Conservation (phyloP, 2,888 invertebrate species). For the Troglohyphantes excavatus region DNA sequence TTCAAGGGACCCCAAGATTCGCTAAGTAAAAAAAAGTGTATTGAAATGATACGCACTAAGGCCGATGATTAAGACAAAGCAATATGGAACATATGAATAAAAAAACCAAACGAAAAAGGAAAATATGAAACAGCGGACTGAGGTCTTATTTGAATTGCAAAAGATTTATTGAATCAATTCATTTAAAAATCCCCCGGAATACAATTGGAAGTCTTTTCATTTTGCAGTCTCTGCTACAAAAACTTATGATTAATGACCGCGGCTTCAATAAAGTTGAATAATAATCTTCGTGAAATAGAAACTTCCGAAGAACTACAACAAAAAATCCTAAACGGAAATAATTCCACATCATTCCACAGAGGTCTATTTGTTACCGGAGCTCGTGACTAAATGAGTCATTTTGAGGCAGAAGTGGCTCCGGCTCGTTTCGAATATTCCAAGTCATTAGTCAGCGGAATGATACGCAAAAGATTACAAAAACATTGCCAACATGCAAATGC, state of each 20-base stretch:
- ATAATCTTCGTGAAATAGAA: slow-evolving; percentile 47
- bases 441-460: slow-evolving; percentile 31
- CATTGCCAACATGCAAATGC: slow-evolving; percentile 36
- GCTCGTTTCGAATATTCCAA: slow-evolving; percentile 13
- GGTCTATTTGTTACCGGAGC: slow-evolving; percentile 22
- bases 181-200: background rate
- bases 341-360: slow-evolving; percentile 30
- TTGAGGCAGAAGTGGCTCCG: slow-evolving; percentile 12
- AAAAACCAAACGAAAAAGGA: background rate
- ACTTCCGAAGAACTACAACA: slow-evolving; percentile 8
- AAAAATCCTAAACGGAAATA: background rate
- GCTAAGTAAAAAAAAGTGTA: no score
- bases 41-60: no score
- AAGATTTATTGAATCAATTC: background rate
- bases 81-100: background rate
- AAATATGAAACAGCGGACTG: background rate
- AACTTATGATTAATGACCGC: slow-evolving; percentile 53
- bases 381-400: slow-evolving; percentile 25
- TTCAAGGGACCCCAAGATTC: no score
- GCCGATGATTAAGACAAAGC: no score
- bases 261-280: slow-evolving; percentile 12
- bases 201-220: background rate
- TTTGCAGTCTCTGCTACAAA: background rate
- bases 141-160: background rate
- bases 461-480: slow-evolving; percentile 39